Evolutionary conservation across 2,113 vertebrate genomes (phyloP), one percentile per base, ranked within the genome.

Genomic region (Globicephala melas): DNA sequence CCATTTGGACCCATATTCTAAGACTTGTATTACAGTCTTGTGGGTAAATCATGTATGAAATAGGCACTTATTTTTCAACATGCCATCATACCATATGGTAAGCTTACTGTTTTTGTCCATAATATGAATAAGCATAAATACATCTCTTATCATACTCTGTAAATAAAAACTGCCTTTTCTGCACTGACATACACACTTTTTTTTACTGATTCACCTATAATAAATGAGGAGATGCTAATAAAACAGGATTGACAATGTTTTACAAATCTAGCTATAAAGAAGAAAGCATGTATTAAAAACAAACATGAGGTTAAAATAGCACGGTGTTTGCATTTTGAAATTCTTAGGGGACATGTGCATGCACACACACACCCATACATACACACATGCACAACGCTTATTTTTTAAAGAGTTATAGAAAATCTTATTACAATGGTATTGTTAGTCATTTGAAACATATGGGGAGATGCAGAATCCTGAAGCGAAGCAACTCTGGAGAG

Each of bases 31-130:
- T 62, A 55, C 1, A 81, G n/a, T 62, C 4, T 33, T 47, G 17
- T 82, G 25, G 26, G 26, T 65, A 97, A 98, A 65, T 89, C n/a
- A 70, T 50, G 55, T 41, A 65, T 50, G n/a, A 96, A 89, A 88
- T 2, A 88, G n/a, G 60, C 12, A 67, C 17, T 94, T 92, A 83
- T 76, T 96, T 95, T 81, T 74, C 94, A 94, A 71, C 20, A 62
- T 50, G 10, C 71, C 62, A 81, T 94, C 53, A 96, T 5, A 62
- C 11, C 41, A 92, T 65, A 87, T 86, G 47, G 26, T 3, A 67
- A 94, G 55, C 13, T 55, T 93, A 85, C 26, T 84, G 8, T 44
- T 80, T 96, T 88, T 91, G 67, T 55, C 67, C 50, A 88, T 86
- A 31, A 73, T 85, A 91, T 33, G 62, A 94, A 91, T 93, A 86